These are phyloP conservation scores for Fregata magnificens DNA, from an alignment of 2,113 vertebrate species.

Conservation along the genomic window DNA sequence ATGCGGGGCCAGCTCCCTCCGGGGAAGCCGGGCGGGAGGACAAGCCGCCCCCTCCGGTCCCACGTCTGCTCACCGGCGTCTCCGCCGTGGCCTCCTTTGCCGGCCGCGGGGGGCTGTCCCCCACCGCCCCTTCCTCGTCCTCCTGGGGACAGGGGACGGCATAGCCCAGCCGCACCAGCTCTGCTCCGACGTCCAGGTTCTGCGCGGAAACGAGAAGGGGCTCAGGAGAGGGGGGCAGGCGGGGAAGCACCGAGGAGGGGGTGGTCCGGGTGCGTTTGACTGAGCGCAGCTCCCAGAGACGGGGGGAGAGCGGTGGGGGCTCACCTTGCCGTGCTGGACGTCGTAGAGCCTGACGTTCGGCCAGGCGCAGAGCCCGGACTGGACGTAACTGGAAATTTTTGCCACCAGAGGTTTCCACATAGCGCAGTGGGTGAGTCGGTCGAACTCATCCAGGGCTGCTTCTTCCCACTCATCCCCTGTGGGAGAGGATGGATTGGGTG, in stretches of 20 bases:
- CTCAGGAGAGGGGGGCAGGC: no score
- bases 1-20: neutral
- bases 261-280: no score
- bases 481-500: no score
- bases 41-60: neutral
- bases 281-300: no score
- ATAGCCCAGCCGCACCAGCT: conserved; percentile 81
- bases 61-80: conserved; percentile 54
- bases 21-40: neutral
- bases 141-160: conserved; percentile 68
- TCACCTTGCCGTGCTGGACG: conserved; percentile 68
- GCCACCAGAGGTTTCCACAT: conserved; percentile 84
- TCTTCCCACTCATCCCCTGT: conserved; percentile 81
- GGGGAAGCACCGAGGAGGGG: no score
- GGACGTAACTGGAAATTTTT: conserved; percentile 86
- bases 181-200: conserved; percentile 72
- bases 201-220: conserved; percentile 5
- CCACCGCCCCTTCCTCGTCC: neutral
- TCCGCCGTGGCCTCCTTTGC: neutral
- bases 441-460: conserved; percentile 83
- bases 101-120: neutral
- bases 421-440: conserved; percentile 81
- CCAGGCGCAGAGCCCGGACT: conserved; percentile 75
- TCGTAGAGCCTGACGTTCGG: conserved; percentile 83
- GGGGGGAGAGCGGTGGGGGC: accelerated